Evolutionary conservation across 1,140 invertebrate species (phyloP).

Genomic region (Leptopilina clavipes): DNA sequence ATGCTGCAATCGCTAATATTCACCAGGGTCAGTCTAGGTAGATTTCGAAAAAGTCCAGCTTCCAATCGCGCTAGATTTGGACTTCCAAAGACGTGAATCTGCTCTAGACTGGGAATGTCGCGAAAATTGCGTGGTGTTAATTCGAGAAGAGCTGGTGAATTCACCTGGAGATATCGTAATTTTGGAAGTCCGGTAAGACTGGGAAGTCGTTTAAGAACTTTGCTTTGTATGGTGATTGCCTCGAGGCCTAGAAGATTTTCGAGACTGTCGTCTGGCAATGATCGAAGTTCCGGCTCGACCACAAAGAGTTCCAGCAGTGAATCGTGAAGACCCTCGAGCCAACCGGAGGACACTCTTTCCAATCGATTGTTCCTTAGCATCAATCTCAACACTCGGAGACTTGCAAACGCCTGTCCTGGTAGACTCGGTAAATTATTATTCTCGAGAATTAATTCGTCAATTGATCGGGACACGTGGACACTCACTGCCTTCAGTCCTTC

Average conservation of each 20-base stretch:
- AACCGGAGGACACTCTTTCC: conserved; percentile 86
- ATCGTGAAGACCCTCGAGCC: conserved; percentile 85
- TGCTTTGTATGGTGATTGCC: conserved; percentile 87
- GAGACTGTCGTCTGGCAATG: conserved; percentile 85
- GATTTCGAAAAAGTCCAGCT: conserved; percentile 82
- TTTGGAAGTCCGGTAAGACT: conserved; percentile 80
- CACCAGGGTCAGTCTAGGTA: conserved; percentile 82
- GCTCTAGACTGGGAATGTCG: conserved; percentile 83
- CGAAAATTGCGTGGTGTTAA: conserved; percentile 83
- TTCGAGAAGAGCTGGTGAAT: conserved; percentile 81
- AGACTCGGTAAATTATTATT: conserved; percentile 88
- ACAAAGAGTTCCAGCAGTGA: conserved; percentile 87
- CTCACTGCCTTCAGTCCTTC: conserved; percentile 83
- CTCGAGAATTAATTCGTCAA: conserved; percentile 90
- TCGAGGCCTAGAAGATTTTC: conserved; percentile 84
- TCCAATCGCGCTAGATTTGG: conserved; percentile 80
- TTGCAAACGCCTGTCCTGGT: conserved; percentile 85
- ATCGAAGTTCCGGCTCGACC: conserved; percentile 87
- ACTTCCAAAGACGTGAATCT: conserved; percentile 84
- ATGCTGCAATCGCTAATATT: conserved; percentile 88
- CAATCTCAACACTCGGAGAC: conserved; percentile 83
- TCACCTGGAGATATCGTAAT: conserved; percentile 79
- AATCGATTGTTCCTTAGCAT: conserved; percentile 89
- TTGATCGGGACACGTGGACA: conserved; percentile 80
- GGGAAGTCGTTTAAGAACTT: conserved; percentile 83